Evolutionary conservation across 2,113 vertebrate genomes (phyloP).

Genomic region (Edolisoma coerulescens): DNA sequence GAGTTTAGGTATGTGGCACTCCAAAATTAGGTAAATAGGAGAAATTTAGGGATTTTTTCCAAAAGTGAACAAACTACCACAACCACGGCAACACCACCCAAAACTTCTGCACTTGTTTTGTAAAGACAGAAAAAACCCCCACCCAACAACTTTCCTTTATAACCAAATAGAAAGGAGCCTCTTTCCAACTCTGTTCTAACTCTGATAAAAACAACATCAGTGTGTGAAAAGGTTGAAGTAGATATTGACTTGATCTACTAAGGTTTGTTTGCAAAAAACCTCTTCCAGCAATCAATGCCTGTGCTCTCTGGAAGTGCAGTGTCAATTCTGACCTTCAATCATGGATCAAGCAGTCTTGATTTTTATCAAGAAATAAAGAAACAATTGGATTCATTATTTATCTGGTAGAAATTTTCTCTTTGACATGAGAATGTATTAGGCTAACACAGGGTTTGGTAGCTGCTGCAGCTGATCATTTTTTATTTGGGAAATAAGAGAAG

Average conservation of each 20-base stretch:
- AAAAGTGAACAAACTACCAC: not conserved
- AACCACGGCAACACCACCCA: accelerated
- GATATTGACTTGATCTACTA: constrained; percentile 15
- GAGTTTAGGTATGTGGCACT: not conserved
- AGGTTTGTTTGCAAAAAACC: constrained; percentile 18
- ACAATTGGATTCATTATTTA: not conserved
- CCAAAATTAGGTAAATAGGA: not conserved
- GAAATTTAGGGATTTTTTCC: not conserved
- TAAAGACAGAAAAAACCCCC: not conserved
- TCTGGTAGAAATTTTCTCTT: not conserved
- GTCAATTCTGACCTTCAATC: constrained; percentile 41
- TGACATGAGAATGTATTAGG: not conserved
- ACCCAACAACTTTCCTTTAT: not conserved
- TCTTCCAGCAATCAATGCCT: constrained; percentile 34
- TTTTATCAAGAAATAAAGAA: constrained; percentile 19
- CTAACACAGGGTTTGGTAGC: not conserved
- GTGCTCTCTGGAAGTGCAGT: not conserved
- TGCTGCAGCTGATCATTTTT: not conserved
- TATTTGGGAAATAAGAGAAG: not conserved
- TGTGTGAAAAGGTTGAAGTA: constrained; percentile 7
- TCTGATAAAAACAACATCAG: not conserved
- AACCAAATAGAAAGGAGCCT: not conserved
- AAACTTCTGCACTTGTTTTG: not conserved
- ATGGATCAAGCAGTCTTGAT: not conserved
- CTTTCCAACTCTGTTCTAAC: not conserved